Evolutionary conservation across 2,113 vertebrate species (phyloP).

Genomic region (Perca fluviatilis): DNA sequence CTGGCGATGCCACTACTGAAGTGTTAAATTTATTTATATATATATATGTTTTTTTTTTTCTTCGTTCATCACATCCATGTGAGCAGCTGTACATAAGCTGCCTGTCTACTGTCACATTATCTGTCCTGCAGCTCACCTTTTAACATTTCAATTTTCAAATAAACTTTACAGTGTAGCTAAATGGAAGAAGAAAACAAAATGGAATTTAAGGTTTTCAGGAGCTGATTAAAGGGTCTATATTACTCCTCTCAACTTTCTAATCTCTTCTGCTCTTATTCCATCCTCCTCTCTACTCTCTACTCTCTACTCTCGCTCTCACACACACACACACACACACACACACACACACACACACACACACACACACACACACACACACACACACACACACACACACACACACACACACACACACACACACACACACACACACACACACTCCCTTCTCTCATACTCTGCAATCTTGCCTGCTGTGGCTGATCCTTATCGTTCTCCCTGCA

Average conservation of each 20-base stretch:
- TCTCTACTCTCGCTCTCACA: background rate
- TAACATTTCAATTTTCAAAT: too few species aligned
- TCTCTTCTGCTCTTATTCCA: conserved; percentile 1
- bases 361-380: background rate
- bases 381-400: background rate
- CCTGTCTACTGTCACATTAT: too few species aligned
- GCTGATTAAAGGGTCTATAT: background rate
- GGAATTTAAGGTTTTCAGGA: too few species aligned
- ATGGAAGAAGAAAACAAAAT: too few species aligned
- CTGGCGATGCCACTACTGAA: too few species aligned
- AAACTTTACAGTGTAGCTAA: too few species aligned
- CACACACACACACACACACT: background rate
- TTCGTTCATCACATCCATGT: too few species aligned
- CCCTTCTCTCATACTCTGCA: background rate
- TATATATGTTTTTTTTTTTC: too few species aligned
- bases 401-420: background rate
- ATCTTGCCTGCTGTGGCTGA: conserved; percentile 34
- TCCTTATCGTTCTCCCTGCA: conserved; percentile 56
- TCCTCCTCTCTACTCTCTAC: background rate
- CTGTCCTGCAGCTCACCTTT: too few species aligned
- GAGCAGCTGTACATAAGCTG: too few species aligned
- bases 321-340: background rate
- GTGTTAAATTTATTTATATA: too few species aligned
- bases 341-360: background rate
- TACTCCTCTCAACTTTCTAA: background rate